phyloP scores from a whole-genome alignment of 1,140 invertebrate species.

The Sitodiplosis mosellana region DNA sequence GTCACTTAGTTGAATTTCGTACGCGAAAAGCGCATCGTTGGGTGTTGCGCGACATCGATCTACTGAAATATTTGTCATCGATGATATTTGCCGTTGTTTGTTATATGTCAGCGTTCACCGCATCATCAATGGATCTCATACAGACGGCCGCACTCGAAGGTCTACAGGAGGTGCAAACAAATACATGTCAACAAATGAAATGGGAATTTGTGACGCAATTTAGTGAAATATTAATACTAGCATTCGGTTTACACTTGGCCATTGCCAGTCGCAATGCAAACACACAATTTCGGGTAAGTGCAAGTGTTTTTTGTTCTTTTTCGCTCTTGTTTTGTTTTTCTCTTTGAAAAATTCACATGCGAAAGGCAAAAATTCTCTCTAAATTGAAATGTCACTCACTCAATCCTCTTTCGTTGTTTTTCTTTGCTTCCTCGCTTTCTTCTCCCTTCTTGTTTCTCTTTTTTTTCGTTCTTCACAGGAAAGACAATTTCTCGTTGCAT shows the following conservation, averaged over 20 bases:
- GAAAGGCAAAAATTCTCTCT: neutral
- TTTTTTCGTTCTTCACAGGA: slow-evolving; percentile 32
- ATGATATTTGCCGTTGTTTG: slow-evolving; percentile 60
- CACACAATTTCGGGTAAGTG: slow-evolving; percentile 48
- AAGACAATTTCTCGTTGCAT: slow-evolving; percentile 54
- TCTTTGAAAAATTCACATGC: neutral
- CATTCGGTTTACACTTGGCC: slow-evolving; percentile 65
- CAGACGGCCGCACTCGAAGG: slow-evolving; percentile 25
- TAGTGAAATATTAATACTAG: slow-evolving; percentile 64
- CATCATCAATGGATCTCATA: slow-evolving; percentile 38
- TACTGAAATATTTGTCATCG: slow-evolving; percentile 53
- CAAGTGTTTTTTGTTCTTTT: neutral
- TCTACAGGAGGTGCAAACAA: slow-evolving; percentile 30
- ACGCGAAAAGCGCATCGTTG: slow-evolving; percentile 81
- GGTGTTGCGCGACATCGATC: slow-evolving; percentile 67
- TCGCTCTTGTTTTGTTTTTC: neutral
- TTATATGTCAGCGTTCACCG: slow-evolving; percentile 75
- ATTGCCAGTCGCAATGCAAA: slow-evolving; percentile 66
- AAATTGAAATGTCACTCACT: neutral
- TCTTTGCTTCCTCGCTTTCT: neutral
- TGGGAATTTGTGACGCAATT: slow-evolving; percentile 81
- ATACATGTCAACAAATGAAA: slow-evolving; percentile 56
- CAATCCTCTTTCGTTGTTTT: neutral
- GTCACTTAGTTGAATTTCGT: slow-evolving; percentile 57
- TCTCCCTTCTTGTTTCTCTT: neutral